These are phyloP conservation scores for Meloidogyne hapla DNA, from an alignment of 1,140 invertebrate genomes.

Conservation along the genomic window DNA sequence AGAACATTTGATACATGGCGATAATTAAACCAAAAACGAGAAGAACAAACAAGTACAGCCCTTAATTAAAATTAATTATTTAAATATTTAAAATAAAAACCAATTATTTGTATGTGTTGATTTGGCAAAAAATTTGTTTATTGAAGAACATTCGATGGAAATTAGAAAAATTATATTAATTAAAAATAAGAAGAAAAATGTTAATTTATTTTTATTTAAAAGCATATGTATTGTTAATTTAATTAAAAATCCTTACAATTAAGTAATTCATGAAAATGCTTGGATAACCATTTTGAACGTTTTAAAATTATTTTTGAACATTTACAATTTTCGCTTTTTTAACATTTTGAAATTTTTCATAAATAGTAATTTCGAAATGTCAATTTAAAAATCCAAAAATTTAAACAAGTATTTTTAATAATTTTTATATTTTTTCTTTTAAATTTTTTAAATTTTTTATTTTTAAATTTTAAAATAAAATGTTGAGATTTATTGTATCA, in stretches of 20 bases:
- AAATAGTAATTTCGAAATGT: too few species aligned
- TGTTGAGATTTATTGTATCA: not conserved
- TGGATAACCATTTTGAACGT: too few species aligned
- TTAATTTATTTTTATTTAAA: not conserved
- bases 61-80: slow-evolving; percentile 63
- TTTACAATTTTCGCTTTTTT: too few species aligned
- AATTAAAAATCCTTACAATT: too few species aligned
- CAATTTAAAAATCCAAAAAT: too few species aligned
- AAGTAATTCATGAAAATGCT: too few species aligned
- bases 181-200: not conserved
- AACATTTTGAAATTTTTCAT: too few species aligned
- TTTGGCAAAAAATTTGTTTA: slow-evolving; percentile 20
- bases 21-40: slow-evolving; percentile 99
- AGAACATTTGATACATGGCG: slow-evolving; percentile 97
- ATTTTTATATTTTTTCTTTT: too few species aligned
- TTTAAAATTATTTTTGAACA: too few species aligned
- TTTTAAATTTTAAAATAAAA: too few species aligned
- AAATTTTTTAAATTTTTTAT: too few species aligned
- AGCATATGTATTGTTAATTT: not conserved
- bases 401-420: too few species aligned
- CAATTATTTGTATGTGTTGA: slow-evolving; percentile 35
- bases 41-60: slow-evolving; percentile 96
- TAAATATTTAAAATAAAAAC: not conserved
- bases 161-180: not conserved
- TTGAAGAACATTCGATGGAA: not conserved